Percentiles rank a stretch among this genome's conserved stretches.
phyloP scores from a whole-genome alignment of 64 coral and sea anemone genomes.

The Stylophora pistillata region DNA sequence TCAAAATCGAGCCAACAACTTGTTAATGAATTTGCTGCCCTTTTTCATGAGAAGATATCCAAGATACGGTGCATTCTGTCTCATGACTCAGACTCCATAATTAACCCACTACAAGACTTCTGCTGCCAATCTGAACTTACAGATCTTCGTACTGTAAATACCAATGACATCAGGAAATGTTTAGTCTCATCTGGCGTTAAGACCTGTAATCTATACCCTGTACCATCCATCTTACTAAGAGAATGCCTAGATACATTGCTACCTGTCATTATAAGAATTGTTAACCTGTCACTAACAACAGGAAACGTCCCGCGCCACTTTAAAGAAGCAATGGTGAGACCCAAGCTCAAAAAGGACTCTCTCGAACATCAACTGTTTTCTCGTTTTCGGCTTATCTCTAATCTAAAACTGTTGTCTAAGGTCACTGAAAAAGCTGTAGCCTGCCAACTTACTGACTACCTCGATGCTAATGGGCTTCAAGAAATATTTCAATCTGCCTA shows the following conservation, averaged over 20 bases:
- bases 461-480: constrained; percentile 15
- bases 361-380: constrained; percentile 10
- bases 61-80: background rate
- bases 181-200: constrained; percentile 1
- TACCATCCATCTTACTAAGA: constrained; percentile 12
- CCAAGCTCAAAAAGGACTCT: constrained; percentile 51
- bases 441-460: constrained; percentile 27
- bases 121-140: constrained; percentile 1
- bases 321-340: constrained; percentile 45
- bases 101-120: background rate
- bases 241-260: constrained; percentile 25
- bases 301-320: constrained; percentile 11
- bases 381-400: constrained; percentile 44
- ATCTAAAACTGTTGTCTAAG: constrained; percentile 49
- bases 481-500: constrained; percentile 37
- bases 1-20: background rate
- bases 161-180: background rate
- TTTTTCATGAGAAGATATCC: background rate
- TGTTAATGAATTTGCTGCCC: background rate
- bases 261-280: constrained; percentile 32
- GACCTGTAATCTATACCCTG: constrained; percentile 28
- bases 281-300: constrained; percentile 20
- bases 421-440: constrained; percentile 30
- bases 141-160: background rate
- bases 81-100: background rate